Evolutionary conservation across 2,113 vertebrate species (phyloP).

Genomic region (Procavia capensis): DNA sequence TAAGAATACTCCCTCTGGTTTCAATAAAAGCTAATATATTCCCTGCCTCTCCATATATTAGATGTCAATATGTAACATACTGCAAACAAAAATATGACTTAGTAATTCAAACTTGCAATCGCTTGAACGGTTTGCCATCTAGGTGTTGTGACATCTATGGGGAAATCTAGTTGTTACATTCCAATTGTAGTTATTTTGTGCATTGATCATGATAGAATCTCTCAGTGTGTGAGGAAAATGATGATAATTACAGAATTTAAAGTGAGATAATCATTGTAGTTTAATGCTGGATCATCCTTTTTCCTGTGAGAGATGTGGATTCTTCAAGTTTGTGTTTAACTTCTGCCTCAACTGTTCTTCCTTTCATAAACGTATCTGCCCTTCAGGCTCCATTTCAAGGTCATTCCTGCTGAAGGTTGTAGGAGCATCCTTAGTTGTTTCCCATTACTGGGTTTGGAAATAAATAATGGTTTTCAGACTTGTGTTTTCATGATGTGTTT

Average conservation of each 20-base stretch:
- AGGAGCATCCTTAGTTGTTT: background rate
- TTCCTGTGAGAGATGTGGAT: background rate
- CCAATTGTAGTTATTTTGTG: slow-evolving; percentile 14
- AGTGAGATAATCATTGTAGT: background rate
- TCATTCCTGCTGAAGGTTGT: background rate
- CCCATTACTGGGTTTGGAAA: background rate
- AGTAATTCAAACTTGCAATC: slow-evolving; percentile 39
- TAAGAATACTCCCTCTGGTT: background rate
- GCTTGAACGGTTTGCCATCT: slow-evolving; percentile 5
- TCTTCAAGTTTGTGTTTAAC: slow-evolving; percentile 1
- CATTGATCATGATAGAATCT: background rate
- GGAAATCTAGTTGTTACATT: background rate
- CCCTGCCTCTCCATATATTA: background rate
- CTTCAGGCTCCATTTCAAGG: background rate
- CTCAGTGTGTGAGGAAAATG: background rate
- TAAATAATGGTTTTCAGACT: background rate
- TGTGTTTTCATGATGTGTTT: background rate
- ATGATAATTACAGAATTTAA: slow-evolving; percentile 20
- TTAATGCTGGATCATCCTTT: background rate
- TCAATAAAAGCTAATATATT: slow-evolving; percentile 23
- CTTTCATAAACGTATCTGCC: background rate
- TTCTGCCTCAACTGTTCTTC: background rate
- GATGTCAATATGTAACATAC: background rate
- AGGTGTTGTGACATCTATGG: background rate
- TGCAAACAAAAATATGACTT: background rate